Percentiles rank a stretch among this genome's conserved stretches.
phyloP scores from a whole-genome alignment of 2,113 vertebrate species.

The Pelmatolapia mariae region DNA sequence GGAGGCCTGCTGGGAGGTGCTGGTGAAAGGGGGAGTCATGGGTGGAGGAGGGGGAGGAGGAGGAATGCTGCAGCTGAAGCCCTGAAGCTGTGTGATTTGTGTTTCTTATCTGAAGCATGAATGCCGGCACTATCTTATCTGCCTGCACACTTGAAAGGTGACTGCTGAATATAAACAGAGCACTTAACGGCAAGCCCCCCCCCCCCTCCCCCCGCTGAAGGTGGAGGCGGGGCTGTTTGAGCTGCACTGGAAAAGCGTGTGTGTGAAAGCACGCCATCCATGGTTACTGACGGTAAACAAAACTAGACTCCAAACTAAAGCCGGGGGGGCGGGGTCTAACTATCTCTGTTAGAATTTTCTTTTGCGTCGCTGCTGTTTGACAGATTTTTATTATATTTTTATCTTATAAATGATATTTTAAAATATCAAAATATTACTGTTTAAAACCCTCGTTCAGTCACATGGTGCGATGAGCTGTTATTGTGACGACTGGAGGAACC shows the following conservation, averaged over 20 bases:
- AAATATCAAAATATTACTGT: fast-evolving
- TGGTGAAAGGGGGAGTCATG: background rate
- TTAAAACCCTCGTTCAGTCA: background rate
- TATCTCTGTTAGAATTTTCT: background rate
- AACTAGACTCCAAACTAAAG: background rate
- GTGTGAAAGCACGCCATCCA: background rate
- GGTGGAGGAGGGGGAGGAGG: background rate
- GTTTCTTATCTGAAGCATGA: background rate
- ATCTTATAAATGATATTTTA: background rate
- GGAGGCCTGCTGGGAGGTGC: background rate
- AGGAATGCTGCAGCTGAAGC: constrained; percentile 26
- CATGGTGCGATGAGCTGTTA: background rate
- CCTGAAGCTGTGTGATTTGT: background rate
- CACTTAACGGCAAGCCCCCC: background rate
- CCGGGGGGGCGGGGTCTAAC: fast-evolving
- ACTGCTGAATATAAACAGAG: constrained; percentile 1
- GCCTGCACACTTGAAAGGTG: constrained; percentile 8
- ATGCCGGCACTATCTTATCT: constrained; percentile 39
- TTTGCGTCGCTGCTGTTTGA: background rate
- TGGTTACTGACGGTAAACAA: background rate
- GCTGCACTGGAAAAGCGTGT: background rate
- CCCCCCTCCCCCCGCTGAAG: fast-evolving
- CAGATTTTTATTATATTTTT: background rate
- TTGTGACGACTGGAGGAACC: background rate
- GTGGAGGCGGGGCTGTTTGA: background rate